Conservation (phyloP, 1,140 invertebrate species). For the Apis cerana region DNA sequence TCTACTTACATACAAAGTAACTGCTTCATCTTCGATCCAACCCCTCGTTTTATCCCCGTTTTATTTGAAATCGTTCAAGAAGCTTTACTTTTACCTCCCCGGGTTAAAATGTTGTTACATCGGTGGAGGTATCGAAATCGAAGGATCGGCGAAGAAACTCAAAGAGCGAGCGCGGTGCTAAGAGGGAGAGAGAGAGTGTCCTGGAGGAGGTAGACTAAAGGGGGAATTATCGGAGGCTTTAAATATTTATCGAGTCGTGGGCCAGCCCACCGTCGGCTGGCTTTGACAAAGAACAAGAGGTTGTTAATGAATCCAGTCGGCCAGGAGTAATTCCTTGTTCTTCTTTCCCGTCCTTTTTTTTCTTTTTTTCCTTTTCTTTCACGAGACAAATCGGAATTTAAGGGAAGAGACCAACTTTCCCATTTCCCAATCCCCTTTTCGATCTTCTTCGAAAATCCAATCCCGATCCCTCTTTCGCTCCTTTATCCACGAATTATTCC, state of each 20-base stretch:
- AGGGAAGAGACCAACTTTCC: constrained; percentile 17
- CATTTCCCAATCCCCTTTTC: background rate
- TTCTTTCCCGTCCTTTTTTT: background rate
- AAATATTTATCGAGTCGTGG: constrained; percentile 58
- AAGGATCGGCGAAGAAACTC: background rate
- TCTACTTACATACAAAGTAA: background rate
- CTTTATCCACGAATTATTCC: background rate
- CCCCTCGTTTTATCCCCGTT: background rate
- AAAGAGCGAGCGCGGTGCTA: background rate
- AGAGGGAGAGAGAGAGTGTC: background rate
- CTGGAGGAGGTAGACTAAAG: background rate
- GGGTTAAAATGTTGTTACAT: constrained; percentile 5
- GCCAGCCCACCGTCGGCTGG: constrained; percentile 33
- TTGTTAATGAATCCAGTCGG: constrained; percentile 52
- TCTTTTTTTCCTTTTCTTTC: background rate
- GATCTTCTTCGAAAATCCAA: background rate
- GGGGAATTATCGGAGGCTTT: constrained; percentile 56
- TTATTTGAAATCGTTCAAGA: constrained; percentile 1
- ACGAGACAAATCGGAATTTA: constrained; percentile 45
- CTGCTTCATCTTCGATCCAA: background rate
- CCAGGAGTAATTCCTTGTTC: constrained; percentile 16
- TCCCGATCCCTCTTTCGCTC: background rate
- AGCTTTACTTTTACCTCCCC: background rate
- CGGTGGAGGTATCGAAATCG: constrained; percentile 4
- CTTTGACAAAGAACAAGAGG: constrained; percentile 51